phyloP scores from a whole-genome alignment of 2,113 vertebrate species.

The Melanerpes formicivorus region DNA sequence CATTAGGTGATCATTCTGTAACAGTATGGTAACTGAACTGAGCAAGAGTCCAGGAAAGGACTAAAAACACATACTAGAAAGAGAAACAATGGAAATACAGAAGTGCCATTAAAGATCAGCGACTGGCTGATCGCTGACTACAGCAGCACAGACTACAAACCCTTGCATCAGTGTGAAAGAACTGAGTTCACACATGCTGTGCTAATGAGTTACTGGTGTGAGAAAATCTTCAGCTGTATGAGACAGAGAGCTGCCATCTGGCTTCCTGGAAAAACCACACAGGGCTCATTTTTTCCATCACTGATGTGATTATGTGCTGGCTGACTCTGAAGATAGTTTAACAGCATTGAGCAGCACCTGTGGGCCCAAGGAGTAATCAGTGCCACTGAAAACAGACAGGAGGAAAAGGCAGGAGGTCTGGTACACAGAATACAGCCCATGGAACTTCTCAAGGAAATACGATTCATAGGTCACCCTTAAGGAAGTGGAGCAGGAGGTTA shows the following conservation, averaged over 20 bases:
- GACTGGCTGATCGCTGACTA: background rate
- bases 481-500: slow-evolving; percentile 39
- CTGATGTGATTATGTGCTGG: background rate
- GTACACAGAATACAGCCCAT: background rate
- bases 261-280: background rate
- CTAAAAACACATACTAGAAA: background rate
- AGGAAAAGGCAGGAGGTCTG: background rate
- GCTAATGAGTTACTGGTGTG: background rate
- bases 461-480: background rate
- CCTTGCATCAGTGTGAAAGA: background rate
- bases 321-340: background rate
- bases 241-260: background rate
- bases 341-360: background rate
- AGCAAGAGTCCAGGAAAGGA: background rate
- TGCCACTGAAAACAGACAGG: slow-evolving; percentile 19
- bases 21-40: background rate
- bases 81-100: background rate
- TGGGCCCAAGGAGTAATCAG: background rate
- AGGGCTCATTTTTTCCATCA: slow-evolving; percentile 8
- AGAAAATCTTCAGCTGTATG: slow-evolving; percentile 11
- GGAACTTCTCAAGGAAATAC: slow-evolving; percentile 1
- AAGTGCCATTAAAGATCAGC: background rate
- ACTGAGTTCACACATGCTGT: background rate
- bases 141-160: background rate
- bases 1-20: background rate